Conservation (phyloP, 2,888 invertebrate genomes). For the Megamerina dolium region DNA sequence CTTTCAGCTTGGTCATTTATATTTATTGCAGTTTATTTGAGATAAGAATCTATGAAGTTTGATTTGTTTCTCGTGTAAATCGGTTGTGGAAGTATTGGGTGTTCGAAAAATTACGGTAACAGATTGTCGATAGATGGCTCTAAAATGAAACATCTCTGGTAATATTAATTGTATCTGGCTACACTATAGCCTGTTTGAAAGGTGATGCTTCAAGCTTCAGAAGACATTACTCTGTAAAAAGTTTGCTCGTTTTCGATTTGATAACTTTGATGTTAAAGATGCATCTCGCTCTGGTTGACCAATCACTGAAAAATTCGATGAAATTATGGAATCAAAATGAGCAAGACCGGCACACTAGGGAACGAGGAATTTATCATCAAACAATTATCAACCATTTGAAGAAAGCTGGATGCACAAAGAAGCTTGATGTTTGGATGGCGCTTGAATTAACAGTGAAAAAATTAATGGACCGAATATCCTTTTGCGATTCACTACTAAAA, state of each 20-base stretch:
- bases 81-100: too few relatives aligned
- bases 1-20: too few relatives aligned
- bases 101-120: too few relatives aligned
- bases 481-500: neutral
- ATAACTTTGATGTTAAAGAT: neutral
- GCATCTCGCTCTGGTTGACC: neutral
- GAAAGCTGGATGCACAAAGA: neutral
- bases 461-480: neutral
- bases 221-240: too few relatives aligned
- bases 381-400: neutral
- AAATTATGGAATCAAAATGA: neutral
- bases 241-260: neutral
- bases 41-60: too few relatives aligned
- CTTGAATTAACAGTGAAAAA: neutral
- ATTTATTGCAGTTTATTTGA: too few relatives aligned
- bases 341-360: neutral
- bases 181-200: too few relatives aligned
- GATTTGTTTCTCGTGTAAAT: too few relatives aligned
- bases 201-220: too few relatives aligned
- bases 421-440: neutral
- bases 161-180: too few relatives aligned
- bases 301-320: neutral
- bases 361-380: neutral
- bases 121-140: too few relatives aligned
- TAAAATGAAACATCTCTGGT: too few relatives aligned